Base-by-base conservation (phyloP, 2,888 invertebrate genomes). In the Pollenia griseotomentosa region DNA sequence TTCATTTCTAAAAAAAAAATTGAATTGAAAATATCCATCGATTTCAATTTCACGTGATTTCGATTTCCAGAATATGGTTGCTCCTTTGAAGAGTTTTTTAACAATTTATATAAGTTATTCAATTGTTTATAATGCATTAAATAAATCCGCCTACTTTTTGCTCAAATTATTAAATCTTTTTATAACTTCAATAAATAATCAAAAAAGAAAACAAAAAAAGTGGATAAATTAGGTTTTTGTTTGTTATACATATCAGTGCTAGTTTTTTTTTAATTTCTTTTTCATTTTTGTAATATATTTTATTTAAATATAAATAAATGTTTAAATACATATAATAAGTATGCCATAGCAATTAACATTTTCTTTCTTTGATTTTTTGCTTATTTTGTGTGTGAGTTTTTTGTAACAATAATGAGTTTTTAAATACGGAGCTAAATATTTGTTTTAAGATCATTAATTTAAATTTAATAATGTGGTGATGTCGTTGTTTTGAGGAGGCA, bases 231-330 rank as follows among this genome's bases (percentile, higher is more conserved):
- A 59, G 7, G 11, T 44, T 77, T 66, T 78, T 75, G 74, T 79
- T 80, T 77, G 78, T 66, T 84, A 78, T 86, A 86, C 51, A 73
- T 88, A 74, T 86, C 75, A 86, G 82, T 86, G 80, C 73, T 82
- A 78, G 48, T 71, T 53, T 83, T 71, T 75, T 19, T 44, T 79
- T 66, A 16, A 9, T 73, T 73, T n/a, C 33, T 71, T 82, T 40
- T 61, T 75, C 40, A 4, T 75, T 77, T 61, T 55, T 75, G 40
- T 83, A 82, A 44, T 84, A 88, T 83, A 51, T 61, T 77, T 73
- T 53, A 23, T 65, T 78, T 61, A 55, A 75, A 74, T 70, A 73
- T 70, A 77, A 80, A 80, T 80, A 63, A 63, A 80, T 70, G 55
- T 79, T 80, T 68, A 61, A 73, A 75, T 51, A 57, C 48, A 55